Percentiles rank a stretch among this genome's conserved stretches.
phyloP scores from a whole-genome alignment of 2,113 vertebrate genomes.

The Scomber japonicus region DNA sequence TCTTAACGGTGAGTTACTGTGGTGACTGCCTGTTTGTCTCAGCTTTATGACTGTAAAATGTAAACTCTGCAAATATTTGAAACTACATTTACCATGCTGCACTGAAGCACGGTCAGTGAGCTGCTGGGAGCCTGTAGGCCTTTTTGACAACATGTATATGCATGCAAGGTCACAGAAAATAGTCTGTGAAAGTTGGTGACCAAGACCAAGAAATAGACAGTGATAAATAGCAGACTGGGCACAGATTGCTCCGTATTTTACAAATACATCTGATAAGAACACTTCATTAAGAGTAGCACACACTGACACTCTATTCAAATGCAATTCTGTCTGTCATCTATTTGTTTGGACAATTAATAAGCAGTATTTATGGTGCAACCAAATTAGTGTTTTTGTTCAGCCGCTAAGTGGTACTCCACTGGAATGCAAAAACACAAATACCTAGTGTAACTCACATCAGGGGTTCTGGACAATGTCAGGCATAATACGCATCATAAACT shows the following conservation, averaged over 20 bases:
- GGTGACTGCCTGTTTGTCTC: conserved; percentile 32
- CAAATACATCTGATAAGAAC: conserved; percentile 29
- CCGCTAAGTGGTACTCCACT: conserved; percentile 17
- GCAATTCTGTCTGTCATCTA: conserved; percentile 19
- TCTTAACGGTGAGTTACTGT: conserved; percentile 42
- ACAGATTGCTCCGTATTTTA: conserved; percentile 24
- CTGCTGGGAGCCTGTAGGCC: background rate
- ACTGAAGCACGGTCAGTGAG: background rate
- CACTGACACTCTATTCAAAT: conserved; percentile 28
- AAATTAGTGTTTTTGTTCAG: conserved; percentile 44
- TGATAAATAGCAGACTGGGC: conserved; percentile 34
- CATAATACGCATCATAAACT: conserved; percentile 62
- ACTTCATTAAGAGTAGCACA: background rate
- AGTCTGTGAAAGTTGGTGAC: conserved; percentile 17
- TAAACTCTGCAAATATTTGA: conserved; percentile 62
- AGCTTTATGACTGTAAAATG: conserved; percentile 66
- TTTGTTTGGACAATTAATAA: conserved; percentile 37
- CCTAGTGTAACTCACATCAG: conserved; percentile 32
- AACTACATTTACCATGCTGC: conserved; percentile 28
- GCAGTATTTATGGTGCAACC: conserved; percentile 22
- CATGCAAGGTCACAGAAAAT: conserved; percentile 43
- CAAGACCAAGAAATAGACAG: background rate
- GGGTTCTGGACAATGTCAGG: conserved; percentile 55
- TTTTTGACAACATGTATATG: background rate
- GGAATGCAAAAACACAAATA: conserved; percentile 50